A percentile compares a stretch with the other conserved stretches of the same genome.
Evolutionary conservation across 2,888 invertebrate genomes (phyloP).

Genomic region (Ischnus inquisitorius): DNA sequence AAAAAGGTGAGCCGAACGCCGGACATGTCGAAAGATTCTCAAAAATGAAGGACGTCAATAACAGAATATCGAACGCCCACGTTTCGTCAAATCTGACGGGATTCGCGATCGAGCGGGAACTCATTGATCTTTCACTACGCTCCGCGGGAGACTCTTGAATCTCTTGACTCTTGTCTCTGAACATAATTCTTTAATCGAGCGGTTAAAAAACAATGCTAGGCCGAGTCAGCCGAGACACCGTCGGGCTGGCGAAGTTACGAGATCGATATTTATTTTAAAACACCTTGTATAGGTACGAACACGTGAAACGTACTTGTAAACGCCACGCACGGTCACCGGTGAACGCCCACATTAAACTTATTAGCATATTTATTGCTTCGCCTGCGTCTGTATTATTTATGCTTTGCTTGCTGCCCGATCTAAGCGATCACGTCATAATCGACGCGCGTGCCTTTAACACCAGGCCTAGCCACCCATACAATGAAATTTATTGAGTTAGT

Average conservation of each 20-base stretch:
- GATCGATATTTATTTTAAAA: conserved; percentile 18
- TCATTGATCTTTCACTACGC: too few species aligned
- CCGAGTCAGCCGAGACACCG: not conserved
- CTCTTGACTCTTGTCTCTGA: too few species aligned
- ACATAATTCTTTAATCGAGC: too few species aligned
- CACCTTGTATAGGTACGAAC: conserved; percentile 13
- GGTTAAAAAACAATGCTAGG: not conserved
- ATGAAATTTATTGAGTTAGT: not conserved
- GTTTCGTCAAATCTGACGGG: too few species aligned
- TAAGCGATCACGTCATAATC: conserved; percentile 26
- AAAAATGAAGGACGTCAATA: too few species aligned
- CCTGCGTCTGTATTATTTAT: conserved; percentile 61
- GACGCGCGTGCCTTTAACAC: conserved; percentile 23
- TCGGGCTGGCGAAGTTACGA: not conserved
- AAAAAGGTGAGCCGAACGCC: too few species aligned
- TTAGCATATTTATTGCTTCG: conserved; percentile 77
- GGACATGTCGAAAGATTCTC: too few species aligned
- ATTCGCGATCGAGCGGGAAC: too few species aligned
- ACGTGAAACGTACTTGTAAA: conserved; percentile 48
- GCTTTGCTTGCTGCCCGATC: conserved; percentile 10
- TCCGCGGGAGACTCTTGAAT: too few species aligned
- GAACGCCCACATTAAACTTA: conserved; percentile 72
- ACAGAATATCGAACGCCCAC: too few species aligned
- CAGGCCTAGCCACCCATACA: not conserved
- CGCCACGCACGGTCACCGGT: conserved; percentile 55